phyloP scores from a whole-genome alignment of 2,888 invertebrate species.

The Hanleya hanleyi region DNA sequence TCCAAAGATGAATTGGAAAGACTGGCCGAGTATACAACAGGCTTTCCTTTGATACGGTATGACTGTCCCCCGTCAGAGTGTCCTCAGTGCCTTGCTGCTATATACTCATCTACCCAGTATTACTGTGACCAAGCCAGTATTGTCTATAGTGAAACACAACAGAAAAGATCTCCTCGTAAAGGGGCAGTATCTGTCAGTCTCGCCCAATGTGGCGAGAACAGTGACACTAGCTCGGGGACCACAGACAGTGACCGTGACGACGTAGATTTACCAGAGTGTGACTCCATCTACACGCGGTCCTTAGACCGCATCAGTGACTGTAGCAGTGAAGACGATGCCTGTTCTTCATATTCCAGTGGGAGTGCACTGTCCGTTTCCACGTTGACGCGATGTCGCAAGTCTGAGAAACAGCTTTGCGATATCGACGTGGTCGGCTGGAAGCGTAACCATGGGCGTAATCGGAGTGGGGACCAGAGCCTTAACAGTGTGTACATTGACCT shows the following conservation, averaged over 20 bases:
- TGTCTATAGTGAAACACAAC: background rate
- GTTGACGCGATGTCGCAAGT: background rate
- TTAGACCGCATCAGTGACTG: conserved; percentile 39
- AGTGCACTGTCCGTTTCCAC: background rate
- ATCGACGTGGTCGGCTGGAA: conserved; percentile 50
- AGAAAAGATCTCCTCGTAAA: background rate
- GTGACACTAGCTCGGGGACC: background rate
- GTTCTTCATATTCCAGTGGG: background rate
- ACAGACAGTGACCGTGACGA: conserved; percentile 40
- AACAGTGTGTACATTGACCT: conserved; percentile 67
- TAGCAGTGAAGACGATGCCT: background rate
- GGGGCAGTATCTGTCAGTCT: background rate
- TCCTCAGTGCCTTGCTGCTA: conserved; percentile 60
- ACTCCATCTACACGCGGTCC: background rate
- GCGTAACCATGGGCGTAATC: conserved; percentile 30
- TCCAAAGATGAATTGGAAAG: conserved; percentile 58
- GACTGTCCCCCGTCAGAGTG: conserved; percentile 64
- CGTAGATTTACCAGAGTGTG: conserved; percentile 33
- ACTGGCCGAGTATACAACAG: conserved; percentile 65
- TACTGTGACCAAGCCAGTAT: conserved; percentile 35
- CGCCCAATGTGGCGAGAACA: background rate
- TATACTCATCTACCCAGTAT: conserved; percentile 46
- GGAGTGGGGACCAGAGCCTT: conserved; percentile 34
- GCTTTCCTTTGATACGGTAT: conserved; percentile 64
- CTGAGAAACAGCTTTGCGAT: conserved; percentile 50